Conservation (phyloP, 2,888 invertebrate genomes). For the Lottia scabra region DNA sequence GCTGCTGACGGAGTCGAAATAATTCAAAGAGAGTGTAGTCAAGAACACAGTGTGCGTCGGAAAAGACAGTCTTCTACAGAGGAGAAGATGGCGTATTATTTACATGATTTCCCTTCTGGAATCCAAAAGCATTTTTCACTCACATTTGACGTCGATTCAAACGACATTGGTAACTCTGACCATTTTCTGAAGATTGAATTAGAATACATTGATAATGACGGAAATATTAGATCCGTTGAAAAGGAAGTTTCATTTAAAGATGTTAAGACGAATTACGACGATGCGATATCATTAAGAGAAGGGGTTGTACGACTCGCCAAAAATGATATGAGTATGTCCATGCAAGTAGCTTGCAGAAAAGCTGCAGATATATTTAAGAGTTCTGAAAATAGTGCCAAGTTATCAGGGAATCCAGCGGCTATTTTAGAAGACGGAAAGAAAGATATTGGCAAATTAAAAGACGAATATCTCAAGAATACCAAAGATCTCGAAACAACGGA, state of each 20-base stretch:
- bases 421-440: conserved; percentile 37
- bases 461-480: conserved; percentile 34
- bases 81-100: conserved; percentile 37
- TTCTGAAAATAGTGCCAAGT: neutral
- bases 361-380: neutral
- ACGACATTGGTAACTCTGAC: neutral
- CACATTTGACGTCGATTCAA: conserved; percentile 23
- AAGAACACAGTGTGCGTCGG: conserved; percentile 40
- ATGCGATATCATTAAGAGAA: neutral
- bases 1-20: conserved; percentile 36
- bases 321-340: conserved; percentile 6
- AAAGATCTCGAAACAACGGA: conserved; percentile 16
- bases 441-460: conserved; percentile 32
- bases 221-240: conserved; percentile 13
- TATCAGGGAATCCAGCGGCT: conserved; percentile 24
- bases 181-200: conserved; percentile 27
- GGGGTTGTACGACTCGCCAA: neutral
- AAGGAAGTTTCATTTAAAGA: conserved; percentile 16
- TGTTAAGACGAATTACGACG: neutral
- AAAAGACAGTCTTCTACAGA: conserved; percentile 21
- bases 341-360: conserved; percentile 31
- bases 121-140: conserved; percentile 43
- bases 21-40: conserved; percentile 38
- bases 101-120: conserved; percentile 49
- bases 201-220: conserved; percentile 25